Evolutionary conservation across 1,140 invertebrate genomes (phyloP), one percentile per base, ranked within the genome.

Genomic region (Hirudo medicinalis): DNA sequence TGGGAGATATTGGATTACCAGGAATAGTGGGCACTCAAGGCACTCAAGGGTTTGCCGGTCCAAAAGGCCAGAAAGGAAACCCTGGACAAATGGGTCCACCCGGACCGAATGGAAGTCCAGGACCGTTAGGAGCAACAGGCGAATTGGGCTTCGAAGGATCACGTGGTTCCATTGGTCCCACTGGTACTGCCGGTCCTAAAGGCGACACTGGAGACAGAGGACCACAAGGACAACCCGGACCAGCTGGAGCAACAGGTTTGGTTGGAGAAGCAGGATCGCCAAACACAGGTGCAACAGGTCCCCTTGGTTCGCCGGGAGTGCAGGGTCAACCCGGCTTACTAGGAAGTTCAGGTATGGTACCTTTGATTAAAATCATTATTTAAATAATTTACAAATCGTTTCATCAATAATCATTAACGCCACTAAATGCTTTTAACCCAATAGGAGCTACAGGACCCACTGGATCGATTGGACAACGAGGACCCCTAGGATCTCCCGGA

Each of bases 61-160:
- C 40, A 53, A 40, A 53, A n/a, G 86, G 88, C 68, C 70, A 79
- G 9, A 79, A 80, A 20, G 85, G 85, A 63, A 60, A 78, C 3
- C 72, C 27, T 5, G 69, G 69, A 0, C 27, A 54, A 19, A 29
- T 27, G n/a, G 69, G 69, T 22, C 25, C 40, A 29, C 69, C 40
- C n/a, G 69, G 69, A 22, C 19, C 69, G 4, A 22, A 20, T 54
- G 69, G 69, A n/a, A 53, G 36, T 20, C 32, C 25, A 27, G 69
- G 69, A 53, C 43, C 27, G 57, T 19, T 54, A 20, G 70, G 70
- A 63, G 1, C 25, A 20, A 54, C 70, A 3, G 70, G 70, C 0
- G 22, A 20, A 19, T 29, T 29, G 54, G 70, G 70, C 17, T 32
- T 55, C 25, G 17, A 54, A 17, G 70, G 70, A 22, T n/a, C 40